Base-by-base conservation (phyloP, 2,113 vertebrate species). In the Ondatra zibethicus region DNA sequence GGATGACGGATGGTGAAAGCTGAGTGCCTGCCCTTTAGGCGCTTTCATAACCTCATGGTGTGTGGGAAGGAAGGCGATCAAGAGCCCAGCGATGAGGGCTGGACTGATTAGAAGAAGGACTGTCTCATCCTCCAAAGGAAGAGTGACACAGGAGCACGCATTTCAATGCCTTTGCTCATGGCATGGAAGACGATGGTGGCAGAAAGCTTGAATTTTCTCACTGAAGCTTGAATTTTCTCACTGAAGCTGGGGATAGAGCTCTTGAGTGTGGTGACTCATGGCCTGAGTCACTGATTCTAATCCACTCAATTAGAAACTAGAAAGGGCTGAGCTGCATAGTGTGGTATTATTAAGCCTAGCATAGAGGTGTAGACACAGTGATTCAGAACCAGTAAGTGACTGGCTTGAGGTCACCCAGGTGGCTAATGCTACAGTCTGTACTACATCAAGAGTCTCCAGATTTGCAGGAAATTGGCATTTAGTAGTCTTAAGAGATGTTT, bases 271-370 rank as follows among this genome's bases (percentile, higher is more conserved):
- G 55, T 90, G 91, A 93, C 58, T 96, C 88, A 95, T 16, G 16
- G 52, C 65, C 66, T 93, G 61, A 97, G 68, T 94, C 93, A 95
- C 63, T 81, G 80, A 89, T 88, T 91, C 65, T 94, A 76, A 89
- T 95, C 72, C 16, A 72, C 72, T 95, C 58, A 86, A 78, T 94
- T 91, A 91, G 87, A 88, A 93, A 77, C 86, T 61, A 89, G 65
- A 77, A 85, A 86, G 89, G 47, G 47, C 88, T 39, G 42, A 88
- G 63, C 10, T n/a, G 82, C 80, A 21, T 29, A 25, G 70, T 77
- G 65, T 63, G 58, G 50, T 89, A 52, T 89, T 66, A 95, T 95
- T 89, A 93, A 95, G 63, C 90, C 39, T 89, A 96, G 82, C 72
- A 61, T 23, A 95, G 73, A 92, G 84, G 88, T 72, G 39, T 50